These are phyloP conservation scores for Oncorhynchus gorbuscha DNA, from an alignment of 2,113 vertebrate genomes.

Conservation along the genomic window DNA sequence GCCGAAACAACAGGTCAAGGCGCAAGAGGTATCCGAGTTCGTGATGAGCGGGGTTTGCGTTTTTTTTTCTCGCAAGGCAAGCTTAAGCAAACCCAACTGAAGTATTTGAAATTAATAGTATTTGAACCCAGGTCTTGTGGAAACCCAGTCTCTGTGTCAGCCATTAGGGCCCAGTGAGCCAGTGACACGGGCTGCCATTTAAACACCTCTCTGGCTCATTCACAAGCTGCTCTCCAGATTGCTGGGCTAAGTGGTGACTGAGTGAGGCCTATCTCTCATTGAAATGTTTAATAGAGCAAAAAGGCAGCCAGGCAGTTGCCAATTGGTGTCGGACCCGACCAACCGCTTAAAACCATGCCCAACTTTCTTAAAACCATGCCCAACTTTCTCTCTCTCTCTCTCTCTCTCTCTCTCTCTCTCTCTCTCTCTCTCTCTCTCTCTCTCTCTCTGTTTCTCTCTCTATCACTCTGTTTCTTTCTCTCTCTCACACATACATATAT, in stretches of 20 bases:
- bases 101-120: background rate
- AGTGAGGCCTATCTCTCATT: conserved; percentile 67
- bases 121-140: background rate
- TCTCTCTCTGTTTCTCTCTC: too few species aligned
- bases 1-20: too few species aligned
- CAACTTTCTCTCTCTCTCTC: background rate
- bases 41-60: background rate
- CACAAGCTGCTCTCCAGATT: conserved; percentile 67
- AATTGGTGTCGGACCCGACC: conserved; percentile 25
- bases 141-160: conserved; percentile 40
- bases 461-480: too few species aligned
- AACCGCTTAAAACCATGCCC: background rate
- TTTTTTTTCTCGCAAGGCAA: background rate
- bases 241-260: conserved; percentile 69
- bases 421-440: background rate
- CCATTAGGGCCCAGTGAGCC: conserved; percentile 31
- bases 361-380: background rate
- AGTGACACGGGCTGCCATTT: conserved; percentile 65
- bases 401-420: conserved; percentile 7
- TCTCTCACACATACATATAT: too few species aligned
- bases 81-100: background rate
- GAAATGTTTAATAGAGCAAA: conserved; percentile 43
- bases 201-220: conserved; percentile 63
- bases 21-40: too few species aligned
- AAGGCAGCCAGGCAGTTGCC: conserved; percentile 51